Conservation (phyloP, 2,113 vertebrate genomes). For the Platysternon megacephalum region DNA sequence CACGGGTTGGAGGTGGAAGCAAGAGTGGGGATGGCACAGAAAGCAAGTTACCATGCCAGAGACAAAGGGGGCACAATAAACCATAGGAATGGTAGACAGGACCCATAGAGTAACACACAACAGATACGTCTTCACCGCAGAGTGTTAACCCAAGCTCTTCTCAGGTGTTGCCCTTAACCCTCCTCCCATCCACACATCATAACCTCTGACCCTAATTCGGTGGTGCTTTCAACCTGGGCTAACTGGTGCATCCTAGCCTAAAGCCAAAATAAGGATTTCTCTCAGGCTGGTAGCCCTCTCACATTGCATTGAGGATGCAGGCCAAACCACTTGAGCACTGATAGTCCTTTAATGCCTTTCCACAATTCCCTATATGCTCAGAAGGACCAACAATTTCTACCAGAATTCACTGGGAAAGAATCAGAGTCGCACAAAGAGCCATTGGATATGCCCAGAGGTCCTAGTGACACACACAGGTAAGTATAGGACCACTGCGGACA, state of each 20-base stretch:
- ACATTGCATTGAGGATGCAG: background rate
- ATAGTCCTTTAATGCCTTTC: background rate
- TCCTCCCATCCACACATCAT: background rate
- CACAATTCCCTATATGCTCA: background rate
- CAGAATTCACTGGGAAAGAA: background rate
- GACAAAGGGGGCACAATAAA: background rate
- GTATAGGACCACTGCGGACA: background rate
- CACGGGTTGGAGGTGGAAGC: too few relatives aligned
- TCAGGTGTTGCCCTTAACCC: background rate
- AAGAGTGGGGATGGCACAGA: background rate
- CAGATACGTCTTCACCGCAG: background rate
- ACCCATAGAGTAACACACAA: background rate
- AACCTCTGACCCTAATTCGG: background rate
- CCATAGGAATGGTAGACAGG: background rate
- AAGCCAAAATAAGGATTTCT: background rate
- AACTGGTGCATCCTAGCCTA: background rate
- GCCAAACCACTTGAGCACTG: background rate
- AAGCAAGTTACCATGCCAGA: background rate
- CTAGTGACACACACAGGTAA: background rate
- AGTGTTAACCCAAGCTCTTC: background rate
- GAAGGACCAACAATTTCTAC: background rate
- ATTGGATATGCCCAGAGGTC: background rate
- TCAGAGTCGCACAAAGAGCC: background rate
- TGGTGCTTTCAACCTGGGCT: background rate
- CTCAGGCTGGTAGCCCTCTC: background rate